phyloP scores from a whole-genome alignment of 1,140 invertebrate genomes.

The Chrysomallon squamiferum region DNA sequence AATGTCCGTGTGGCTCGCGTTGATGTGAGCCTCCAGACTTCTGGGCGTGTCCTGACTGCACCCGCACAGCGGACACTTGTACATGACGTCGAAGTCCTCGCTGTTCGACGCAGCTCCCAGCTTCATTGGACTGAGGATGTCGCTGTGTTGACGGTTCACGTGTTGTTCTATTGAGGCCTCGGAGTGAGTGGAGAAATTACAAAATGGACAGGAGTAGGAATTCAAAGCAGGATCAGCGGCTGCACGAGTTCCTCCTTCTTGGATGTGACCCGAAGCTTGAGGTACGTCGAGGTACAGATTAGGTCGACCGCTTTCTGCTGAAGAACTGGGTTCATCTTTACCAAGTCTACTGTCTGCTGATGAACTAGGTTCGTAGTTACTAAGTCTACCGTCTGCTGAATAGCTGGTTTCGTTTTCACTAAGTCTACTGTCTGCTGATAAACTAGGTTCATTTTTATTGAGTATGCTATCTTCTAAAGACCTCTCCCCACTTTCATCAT shows the following conservation, averaged over 20 bases:
- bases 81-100: conserved; percentile 38
- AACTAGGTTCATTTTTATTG: no score
- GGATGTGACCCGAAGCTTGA: not conserved
- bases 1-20: conserved; percentile 81
- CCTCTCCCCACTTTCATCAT: no score
- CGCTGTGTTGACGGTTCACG: conserved; percentile 84
- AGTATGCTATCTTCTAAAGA: no score
- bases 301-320: not conserved
- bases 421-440: no score
- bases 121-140: conserved; percentile 79
- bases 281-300: conserved; percentile 8
- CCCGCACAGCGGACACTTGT: conserved; percentile 49
- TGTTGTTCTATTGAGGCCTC: conserved; percentile 80
- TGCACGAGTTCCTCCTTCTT: not conserved
- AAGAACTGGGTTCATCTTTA: not conserved
- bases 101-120: conserved; percentile 32
- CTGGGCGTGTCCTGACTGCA: conserved; percentile 70
- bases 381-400: no score
- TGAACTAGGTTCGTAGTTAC: no score
- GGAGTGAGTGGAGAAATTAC: conserved; percentile 78
- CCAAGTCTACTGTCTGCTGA: no score
- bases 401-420: no score
- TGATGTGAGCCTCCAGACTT: conserved; percentile 85
- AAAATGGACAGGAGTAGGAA: conserved; percentile 74
- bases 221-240: conserved; percentile 13